Evolutionary conservation across 2,888 invertebrate species (phyloP), one percentile per base, ranked within the genome.

Genomic region (Lasioglossum malachurum): DNA sequence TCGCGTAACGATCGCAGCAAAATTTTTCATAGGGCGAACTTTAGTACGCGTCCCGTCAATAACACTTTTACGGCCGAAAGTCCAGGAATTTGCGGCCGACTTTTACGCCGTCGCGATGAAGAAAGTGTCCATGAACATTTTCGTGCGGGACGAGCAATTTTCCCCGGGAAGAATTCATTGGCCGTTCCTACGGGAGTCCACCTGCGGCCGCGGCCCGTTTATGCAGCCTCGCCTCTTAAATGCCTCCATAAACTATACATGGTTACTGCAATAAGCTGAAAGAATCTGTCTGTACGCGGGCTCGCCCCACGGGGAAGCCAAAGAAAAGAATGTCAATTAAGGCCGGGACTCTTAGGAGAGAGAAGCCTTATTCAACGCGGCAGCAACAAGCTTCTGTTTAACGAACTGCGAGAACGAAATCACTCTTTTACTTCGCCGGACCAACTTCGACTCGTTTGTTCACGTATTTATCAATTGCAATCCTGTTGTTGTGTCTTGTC

Each of bases 141-240:
- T 88, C 84, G 76, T 84, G 67, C 78, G 72, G 46, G 73, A 80
- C 72, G 82, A 74, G 90, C 92, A 90, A 92, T 92, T 91, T 69
- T 92, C 86, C 89, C 78, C 46, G 73, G 73, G 80, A 84, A 89
- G 89, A 92, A 92, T 92, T 92, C 90, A 92, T 93, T 89, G 90
- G 82, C 80, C 89, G 88, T 89, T 89, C 84, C 84, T 83, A 60
- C 44, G 77, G 31, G 78, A 82, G 89, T 92, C 88, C 92, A 93
- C 93, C 93, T 93, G 93, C 88, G 91, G 74, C 91, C 89, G 73
- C 83, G 27, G 60, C 78, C 73, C 82, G 84, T 91, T 92, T 89
- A 88, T 88, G 86, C 88, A 88, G 75, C 83, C 83, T 69, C 74
- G 76, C 84, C 82, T 86, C 86, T 88, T 87, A 86, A 89, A 88